Conservation (phyloP, 2,888 invertebrate genomes). For the Drosophila parthenogenetica region DNA sequence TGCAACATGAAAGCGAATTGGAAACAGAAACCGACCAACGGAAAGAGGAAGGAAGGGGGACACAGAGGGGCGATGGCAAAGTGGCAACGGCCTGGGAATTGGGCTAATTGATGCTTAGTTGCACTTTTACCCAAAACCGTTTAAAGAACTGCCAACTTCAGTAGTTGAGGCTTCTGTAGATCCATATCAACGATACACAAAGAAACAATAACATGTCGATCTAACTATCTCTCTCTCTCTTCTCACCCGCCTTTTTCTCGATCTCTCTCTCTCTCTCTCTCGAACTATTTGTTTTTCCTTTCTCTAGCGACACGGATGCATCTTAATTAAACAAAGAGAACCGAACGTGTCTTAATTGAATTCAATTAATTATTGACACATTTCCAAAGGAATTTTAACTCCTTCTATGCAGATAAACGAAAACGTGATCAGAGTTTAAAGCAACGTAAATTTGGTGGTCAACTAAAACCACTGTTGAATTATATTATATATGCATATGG, state of each 20-base stretch:
- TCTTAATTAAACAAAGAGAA: constrained; percentile 77
- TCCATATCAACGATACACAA: constrained; percentile 40
- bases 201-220: constrained; percentile 40
- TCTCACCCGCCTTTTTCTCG: neutral
- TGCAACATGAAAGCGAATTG: constrained; percentile 73
- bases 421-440: constrained; percentile 62
- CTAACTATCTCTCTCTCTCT: constrained; percentile 20
- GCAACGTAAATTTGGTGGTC: constrained; percentile 40
- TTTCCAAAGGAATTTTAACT: constrained; percentile 72
- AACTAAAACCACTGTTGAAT: constrained; percentile 11
- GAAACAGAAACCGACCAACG: constrained; percentile 53
- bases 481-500: constrained; percentile 53
- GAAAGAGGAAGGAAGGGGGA: constrained; percentile 6
- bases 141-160: constrained; percentile 62
- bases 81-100: constrained; percentile 82
- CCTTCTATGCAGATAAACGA: constrained; percentile 44
- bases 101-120: constrained; percentile 84
- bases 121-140: constrained; percentile 84
- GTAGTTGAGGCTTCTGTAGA: constrained; percentile 46
- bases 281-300: constrained; percentile 14
- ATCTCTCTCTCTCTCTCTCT: neutral
- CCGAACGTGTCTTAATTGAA: constrained; percentile 80
- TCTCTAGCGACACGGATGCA: constrained; percentile 73
- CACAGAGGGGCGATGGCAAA: constrained; percentile 49
- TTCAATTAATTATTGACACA: constrained; percentile 85